These are phyloP conservation scores for Hydropotes inermis DNA, from an alignment of 2,113 vertebrate species.

Conservation along the genomic window DNA sequence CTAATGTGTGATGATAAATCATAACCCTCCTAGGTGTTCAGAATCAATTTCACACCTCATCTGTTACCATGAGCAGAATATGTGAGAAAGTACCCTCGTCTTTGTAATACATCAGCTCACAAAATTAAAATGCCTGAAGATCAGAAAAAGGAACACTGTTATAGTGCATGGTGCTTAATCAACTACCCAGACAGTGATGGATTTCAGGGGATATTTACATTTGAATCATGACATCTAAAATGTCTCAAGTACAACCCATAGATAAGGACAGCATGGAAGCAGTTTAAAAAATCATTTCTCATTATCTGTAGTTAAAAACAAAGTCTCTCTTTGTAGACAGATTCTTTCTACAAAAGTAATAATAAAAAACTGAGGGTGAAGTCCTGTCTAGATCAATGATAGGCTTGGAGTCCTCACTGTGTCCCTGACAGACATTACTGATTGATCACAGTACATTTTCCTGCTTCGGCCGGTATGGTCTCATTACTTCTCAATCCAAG, in stretches of 20 bases:
- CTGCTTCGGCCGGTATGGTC: background rate
- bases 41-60: constrained; percentile 80
- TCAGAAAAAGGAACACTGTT: constrained; percentile 70
- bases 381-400: background rate
- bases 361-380: background rate
- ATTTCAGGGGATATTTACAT: constrained; percentile 68
- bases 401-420: background rate
- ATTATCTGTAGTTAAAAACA: constrained; percentile 6
- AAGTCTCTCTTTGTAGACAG: background rate
- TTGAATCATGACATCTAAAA: constrained; percentile 49
- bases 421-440: background rate
- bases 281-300: constrained; percentile 52
- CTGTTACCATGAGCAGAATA: constrained; percentile 75
- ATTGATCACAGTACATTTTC: background rate
- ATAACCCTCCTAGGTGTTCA: constrained; percentile 65
- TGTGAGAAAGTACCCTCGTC: constrained; percentile 53
- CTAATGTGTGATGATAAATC: constrained; percentile 74
- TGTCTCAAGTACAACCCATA: background rate
- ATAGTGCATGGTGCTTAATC: constrained; percentile 72
- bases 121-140: constrained; percentile 74
- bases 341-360: background rate
- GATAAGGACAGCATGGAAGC: constrained; percentile 30
- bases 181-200: constrained; percentile 66
- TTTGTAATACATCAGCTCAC: constrained; percentile 69
- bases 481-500: background rate